A percentile compares a stretch with the other conserved stretches of the same genome.
phyloP scores from a whole-genome alignment of 2,113 vertebrate species.

The Fregata magnificens region DNA sequence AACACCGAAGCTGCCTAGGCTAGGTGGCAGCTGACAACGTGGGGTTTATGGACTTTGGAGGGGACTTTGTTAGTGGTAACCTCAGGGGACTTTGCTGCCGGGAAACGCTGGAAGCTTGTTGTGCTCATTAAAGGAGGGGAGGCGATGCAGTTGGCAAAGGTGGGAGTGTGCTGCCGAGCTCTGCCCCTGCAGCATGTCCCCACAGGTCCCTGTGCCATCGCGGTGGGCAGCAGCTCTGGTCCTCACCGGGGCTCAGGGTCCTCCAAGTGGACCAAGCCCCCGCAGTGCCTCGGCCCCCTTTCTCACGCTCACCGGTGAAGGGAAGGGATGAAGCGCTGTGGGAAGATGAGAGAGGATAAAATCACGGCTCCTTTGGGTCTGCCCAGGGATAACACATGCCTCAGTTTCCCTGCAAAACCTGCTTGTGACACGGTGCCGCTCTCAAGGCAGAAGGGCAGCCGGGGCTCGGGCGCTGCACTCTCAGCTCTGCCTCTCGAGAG shows the following conservation, averaged over 20 bases:
- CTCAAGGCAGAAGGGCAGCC: not conserved
- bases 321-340: fast-evolving
- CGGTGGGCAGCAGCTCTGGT: fast-evolving
- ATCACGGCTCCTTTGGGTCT: fast-evolving
- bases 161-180: fast-evolving
- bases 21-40: not conserved
- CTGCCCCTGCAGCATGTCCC: fast-evolving
- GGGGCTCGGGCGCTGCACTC: fast-evolving
- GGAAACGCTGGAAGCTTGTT: not conserved
- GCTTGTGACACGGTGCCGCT: fast-evolving
- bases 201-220: not conserved
- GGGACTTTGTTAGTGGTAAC: no score
- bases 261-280: fast-evolving
- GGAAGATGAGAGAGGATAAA: not conserved
- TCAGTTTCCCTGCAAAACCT: not conserved
- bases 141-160: fast-evolving
- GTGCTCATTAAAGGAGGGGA: not conserved
- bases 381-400: not conserved
- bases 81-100: not conserved
- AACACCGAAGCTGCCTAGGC: fast-evolving
- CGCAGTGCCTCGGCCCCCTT: fast-evolving
- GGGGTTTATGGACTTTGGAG: not conserved
- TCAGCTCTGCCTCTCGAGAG: not conserved
- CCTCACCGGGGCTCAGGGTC: fast-evolving
- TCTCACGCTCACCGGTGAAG: fast-evolving